A percentile compares a stretch with the other conserved stretches of the same genome.
Evolutionary conservation across 35 echinoderm and acorn worm genomes (phyloP).

Genomic region (Hemicentrotus pulcherrimus): DNA sequence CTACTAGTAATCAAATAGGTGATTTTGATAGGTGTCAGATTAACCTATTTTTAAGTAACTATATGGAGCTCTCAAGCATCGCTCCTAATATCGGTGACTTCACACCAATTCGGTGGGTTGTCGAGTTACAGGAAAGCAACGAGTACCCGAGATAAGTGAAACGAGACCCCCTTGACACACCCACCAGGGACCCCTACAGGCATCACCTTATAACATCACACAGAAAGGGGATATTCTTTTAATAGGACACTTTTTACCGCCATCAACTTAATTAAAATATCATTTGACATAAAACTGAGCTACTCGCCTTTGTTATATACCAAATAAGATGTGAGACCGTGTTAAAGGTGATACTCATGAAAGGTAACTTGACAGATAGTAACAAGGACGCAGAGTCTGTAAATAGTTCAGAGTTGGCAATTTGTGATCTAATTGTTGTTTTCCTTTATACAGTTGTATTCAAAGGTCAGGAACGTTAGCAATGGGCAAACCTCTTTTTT

Average conservation of each 20-base stretch:
- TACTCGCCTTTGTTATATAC: not conserved
- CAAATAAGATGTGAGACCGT: not conserved
- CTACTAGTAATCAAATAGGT: not conserved
- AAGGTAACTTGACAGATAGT: too few relatives aligned
- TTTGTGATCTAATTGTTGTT: too few relatives aligned
- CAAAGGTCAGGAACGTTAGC: too few relatives aligned
- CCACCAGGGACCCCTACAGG: not conserved
- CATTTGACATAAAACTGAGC: not conserved
- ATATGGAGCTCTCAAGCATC: not conserved
- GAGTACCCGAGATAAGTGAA: not conserved
- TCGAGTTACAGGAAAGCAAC: not conserved
- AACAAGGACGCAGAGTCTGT: too few relatives aligned
- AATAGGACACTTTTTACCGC: not conserved
- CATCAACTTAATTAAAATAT: not conserved
- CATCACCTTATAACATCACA: not conserved
- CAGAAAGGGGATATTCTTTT: not conserved
- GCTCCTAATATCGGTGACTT: not conserved
- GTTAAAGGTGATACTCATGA: too few relatives aligned
- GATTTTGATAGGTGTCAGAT: not conserved
- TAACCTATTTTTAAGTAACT: not conserved
- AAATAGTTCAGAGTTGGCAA: too few relatives aligned
- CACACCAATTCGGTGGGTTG: not conserved
- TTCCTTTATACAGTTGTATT: too few relatives aligned
- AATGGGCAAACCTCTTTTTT: too few relatives aligned
- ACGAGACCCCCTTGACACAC: not conserved